A percentile compares a stretch with the other conserved stretches of the same genome.
These are phyloP conservation scores for Colletes latitarsis DNA, from an alignment of 1,140 invertebrate genomes.

Conservation along the genomic window DNA sequence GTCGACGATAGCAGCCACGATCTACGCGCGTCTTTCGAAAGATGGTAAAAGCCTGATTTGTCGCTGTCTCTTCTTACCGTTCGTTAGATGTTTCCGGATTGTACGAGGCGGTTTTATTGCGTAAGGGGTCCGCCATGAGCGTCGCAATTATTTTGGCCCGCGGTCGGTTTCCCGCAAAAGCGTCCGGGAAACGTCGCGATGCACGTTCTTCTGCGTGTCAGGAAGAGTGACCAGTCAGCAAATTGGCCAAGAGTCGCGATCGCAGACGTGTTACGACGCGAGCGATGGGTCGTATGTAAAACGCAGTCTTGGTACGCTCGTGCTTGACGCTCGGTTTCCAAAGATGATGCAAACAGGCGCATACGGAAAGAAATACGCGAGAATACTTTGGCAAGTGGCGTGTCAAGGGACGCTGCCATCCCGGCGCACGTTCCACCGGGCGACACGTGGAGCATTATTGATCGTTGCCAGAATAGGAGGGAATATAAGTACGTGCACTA, in stretches of 20 bases:
- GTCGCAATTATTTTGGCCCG: slow-evolving; percentile 40
- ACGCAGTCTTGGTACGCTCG: background rate
- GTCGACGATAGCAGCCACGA: no score
- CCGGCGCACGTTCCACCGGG: slow-evolving; percentile 38
- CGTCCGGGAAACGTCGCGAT: slow-evolving; percentile 10
- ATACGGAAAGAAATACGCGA: slow-evolving; percentile 44
- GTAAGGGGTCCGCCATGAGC: background rate
- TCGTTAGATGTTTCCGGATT: background rate
- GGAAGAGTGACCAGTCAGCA: background rate
- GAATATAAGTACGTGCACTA: slow-evolving; percentile 23
- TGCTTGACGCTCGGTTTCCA: slow-evolving; percentile 38
- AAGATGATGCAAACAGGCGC: slow-evolving; percentile 56
- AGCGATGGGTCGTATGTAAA: background rate
- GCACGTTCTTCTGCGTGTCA: background rate
- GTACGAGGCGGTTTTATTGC: background rate
- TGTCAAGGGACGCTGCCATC: slow-evolving; percentile 33
- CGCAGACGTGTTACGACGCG: background rate
- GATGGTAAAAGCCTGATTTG: no score
- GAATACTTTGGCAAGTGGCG: slow-evolving; percentile 57
- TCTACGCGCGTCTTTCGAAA: no score
- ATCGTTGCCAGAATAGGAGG: slow-evolving; percentile 63
- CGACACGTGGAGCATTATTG: slow-evolving; percentile 63
- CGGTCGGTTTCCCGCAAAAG: slow-evolving; percentile 18
- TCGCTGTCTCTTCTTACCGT: no score
- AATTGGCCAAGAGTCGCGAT: slow-evolving; percentile 27